Evolutionary conservation across 2,797 vertebrate genomes (phyloP).

Genomic region (Allenopithecus nigroviridis): DNA sequence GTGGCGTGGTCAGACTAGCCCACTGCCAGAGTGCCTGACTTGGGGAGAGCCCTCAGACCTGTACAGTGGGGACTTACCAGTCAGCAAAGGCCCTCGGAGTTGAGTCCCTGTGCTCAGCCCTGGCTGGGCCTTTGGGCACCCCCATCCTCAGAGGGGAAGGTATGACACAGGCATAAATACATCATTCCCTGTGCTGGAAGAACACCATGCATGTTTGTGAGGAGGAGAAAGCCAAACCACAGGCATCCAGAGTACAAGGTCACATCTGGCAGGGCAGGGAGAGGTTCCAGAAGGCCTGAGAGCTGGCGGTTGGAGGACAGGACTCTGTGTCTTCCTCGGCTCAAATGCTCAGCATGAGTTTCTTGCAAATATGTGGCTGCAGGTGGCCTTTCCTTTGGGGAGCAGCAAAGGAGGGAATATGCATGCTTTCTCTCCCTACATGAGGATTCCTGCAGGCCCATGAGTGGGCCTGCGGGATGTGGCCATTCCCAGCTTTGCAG

Average conservation of each 20-base stretch:
- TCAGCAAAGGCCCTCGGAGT: neutral
- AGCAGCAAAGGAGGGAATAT: no score
- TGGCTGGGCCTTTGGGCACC: neutral
- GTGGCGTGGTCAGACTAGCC: neutral
- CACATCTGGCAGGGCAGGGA: neutral
- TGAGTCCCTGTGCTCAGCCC: no score
- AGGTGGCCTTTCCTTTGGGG: neutral
- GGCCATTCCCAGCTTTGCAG: neutral
- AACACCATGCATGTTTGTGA: neutral
- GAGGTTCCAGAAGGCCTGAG: neutral
- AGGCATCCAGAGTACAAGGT: neutral
- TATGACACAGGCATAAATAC: neutral
- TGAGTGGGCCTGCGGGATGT: rapidly evolving
- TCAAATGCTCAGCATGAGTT: neutral
- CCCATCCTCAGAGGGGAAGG: neutral
- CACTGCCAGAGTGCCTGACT: neutral
- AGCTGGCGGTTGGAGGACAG: neutral
- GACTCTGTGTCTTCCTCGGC: neutral
- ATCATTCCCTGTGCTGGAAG: neutral
- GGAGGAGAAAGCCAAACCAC: neutral
- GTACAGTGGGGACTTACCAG: no score
- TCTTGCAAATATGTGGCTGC: neutral
- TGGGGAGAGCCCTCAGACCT: no score
- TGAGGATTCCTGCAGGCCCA: neutral
- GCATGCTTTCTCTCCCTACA: rapidly evolving